Conservation (phyloP, 2,797 vertebrate genomes). For the Lerista edwardsae region DNA sequence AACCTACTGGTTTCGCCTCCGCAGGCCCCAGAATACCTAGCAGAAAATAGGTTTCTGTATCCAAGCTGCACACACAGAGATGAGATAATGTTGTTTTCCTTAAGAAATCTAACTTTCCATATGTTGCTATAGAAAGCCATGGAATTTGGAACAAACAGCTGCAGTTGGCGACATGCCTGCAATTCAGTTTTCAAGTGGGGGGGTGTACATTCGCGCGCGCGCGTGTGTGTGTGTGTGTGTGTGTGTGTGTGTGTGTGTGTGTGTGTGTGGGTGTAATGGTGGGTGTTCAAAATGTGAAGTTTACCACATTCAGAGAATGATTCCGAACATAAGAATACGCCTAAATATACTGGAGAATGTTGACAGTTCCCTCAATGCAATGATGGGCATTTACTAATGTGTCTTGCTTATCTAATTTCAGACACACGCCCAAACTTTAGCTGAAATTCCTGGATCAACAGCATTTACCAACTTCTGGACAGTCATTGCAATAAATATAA, state of each 20-base stretch:
- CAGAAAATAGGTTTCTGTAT: fast-evolving
- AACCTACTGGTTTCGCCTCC: too few species aligned
- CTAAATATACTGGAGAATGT: too few species aligned
- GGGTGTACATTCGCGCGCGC: too few species aligned
- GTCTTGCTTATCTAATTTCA: neutral
- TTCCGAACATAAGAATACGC: too few species aligned
- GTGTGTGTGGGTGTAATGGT: too few species aligned
- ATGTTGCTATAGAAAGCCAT: neutral
- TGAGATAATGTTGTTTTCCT: neutral
- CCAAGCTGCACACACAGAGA: neutral
- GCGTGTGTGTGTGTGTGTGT: too few species aligned
- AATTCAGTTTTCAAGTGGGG: too few species aligned
- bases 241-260: too few species aligned
- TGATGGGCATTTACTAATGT: neutral
- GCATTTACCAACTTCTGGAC: neutral
- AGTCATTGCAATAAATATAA: neutral
- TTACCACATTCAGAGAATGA: too few species aligned
- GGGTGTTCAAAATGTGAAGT: too few species aligned
- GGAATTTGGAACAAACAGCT: conserved; percentile 8
- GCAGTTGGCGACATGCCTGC: neutral
- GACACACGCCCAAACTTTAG: neutral
- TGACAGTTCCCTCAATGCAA: too few species aligned
- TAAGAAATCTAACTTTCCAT: conserved; percentile 2
- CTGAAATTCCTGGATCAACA: neutral
- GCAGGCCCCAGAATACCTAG: too few species aligned